These are phyloP conservation scores for Parnassius glacialis DNA, from an alignment of 2,888 invertebrate genomes.

Conservation along the genomic window DNA sequence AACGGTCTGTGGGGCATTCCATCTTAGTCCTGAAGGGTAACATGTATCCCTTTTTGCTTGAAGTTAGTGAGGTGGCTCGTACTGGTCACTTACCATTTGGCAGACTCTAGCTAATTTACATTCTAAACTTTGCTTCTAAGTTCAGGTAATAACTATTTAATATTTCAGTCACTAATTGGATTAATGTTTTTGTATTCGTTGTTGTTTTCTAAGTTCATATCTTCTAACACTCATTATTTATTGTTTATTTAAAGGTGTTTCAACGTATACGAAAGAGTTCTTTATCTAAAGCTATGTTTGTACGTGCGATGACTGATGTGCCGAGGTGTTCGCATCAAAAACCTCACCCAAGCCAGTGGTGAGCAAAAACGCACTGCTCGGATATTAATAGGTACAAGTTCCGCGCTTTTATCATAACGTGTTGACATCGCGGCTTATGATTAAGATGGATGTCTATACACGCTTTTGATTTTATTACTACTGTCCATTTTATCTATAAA, in stretches of 20 bases:
- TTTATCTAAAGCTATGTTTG: conserved; percentile 10
- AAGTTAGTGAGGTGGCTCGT: too few relatives aligned
- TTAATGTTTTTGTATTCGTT: too few relatives aligned
- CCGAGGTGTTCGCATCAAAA: conserved; percentile 2
- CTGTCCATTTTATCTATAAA: too few relatives aligned
- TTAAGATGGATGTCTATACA: conserved; percentile 4
- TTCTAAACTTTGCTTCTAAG: too few relatives aligned
- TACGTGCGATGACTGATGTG: conserved; percentile 8
- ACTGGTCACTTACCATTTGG: too few relatives aligned
- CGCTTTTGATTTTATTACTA: background rate
- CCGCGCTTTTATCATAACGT: conserved; percentile 19
- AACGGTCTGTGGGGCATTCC: too few relatives aligned
- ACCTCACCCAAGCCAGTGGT: conserved; percentile 6
- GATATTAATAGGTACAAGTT: conserved; percentile 22
- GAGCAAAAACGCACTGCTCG: conserved; percentile 19
- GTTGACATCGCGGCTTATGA: conserved; percentile 16
- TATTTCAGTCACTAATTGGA: too few relatives aligned
- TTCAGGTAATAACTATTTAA: too few relatives aligned
- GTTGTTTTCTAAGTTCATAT: too few relatives aligned
- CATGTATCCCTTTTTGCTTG: too few relatives aligned
- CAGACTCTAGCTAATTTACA: too few relatives aligned
- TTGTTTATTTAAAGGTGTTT: background rate
- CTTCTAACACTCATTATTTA: background rate
- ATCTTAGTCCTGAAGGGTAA: too few relatives aligned
- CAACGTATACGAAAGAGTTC: conserved; percentile 1